These are phyloP conservation scores for Chelonus formosanus DNA, from an alignment of 2,888 invertebrate species.

Conservation along the genomic window DNA sequence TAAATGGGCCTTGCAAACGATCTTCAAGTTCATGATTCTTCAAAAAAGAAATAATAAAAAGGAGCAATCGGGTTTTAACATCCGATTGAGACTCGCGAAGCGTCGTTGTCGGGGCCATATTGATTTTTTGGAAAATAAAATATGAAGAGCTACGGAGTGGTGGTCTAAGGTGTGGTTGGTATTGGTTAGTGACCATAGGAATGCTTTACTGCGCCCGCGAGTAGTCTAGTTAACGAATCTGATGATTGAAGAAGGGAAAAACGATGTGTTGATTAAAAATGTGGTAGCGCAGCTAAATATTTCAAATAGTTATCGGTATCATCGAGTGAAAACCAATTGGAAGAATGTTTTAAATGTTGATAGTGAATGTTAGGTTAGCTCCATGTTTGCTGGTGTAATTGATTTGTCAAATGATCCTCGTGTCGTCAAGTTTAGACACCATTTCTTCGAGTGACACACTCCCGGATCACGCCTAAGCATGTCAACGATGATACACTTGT, in stretches of 20 bases:
- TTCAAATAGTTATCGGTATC: too few relatives aligned
- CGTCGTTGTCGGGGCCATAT: constrained; percentile 16
- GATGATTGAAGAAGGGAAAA: not conserved
- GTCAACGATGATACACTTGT: not conserved
- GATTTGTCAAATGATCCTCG: constrained; percentile 20
- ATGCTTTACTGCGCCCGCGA: constrained; percentile 17
- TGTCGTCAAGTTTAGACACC: constrained; percentile 11
- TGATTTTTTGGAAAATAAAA: constrained; percentile 29
- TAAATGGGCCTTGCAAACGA: too few relatives aligned
- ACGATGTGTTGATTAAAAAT: not conserved
- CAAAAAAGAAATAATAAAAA: constrained; percentile 3
- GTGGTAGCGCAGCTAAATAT: not conserved
- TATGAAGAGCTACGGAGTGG: constrained; percentile 8
- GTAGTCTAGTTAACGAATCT: constrained; percentile 11
- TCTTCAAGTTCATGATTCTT: not conserved
- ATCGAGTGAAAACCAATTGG: too few relatives aligned
- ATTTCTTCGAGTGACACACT: constrained; percentile 22
- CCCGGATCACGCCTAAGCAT: not conserved
- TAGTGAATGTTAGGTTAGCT: constrained; percentile 16
- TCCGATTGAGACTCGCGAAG: not conserved
- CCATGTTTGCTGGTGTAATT: constrained; percentile 11
- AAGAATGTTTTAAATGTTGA: not conserved
- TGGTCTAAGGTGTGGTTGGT: constrained; percentile 29
- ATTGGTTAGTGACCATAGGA: constrained; percentile 20
- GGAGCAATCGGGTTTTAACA: not conserved